These are phyloP conservation scores for Brachylomia viminalis DNA, from an alignment of 2,888 invertebrate species.

Conservation along the genomic window DNA sequence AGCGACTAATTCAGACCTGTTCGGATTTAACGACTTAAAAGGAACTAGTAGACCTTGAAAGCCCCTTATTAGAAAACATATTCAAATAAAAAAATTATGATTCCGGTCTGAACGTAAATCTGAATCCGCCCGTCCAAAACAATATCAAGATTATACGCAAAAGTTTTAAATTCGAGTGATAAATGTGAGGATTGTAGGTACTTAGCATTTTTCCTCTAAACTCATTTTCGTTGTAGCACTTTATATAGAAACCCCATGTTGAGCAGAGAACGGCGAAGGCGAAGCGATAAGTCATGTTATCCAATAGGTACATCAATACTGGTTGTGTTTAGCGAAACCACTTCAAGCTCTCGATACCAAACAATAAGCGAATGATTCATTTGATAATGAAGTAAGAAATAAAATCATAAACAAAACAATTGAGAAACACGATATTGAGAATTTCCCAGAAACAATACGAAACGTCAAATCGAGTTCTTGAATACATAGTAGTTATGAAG, in stretches of 20 bases:
- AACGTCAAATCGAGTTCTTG: slow-evolving; percentile 61
- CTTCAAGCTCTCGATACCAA: slow-evolving; percentile 8
- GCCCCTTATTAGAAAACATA: neutral
- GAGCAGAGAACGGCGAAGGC: neutral
- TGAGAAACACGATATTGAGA: slow-evolving; percentile 21
- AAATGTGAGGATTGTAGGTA: neutral
- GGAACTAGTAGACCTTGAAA: slow-evolving; percentile 21
- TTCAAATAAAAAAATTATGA: neutral
- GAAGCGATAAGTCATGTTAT: slow-evolving; percentile 37
- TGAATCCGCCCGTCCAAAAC: neutral
- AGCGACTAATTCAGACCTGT: slow-evolving; percentile 6
- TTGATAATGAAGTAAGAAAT: slow-evolving; percentile 11
- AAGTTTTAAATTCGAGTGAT: neutral
- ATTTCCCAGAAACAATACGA: slow-evolving; percentile 24
- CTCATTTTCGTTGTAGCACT: slow-evolving; percentile 11
- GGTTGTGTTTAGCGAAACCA: slow-evolving; percentile 16
- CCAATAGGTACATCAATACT: slow-evolving; percentile 1
- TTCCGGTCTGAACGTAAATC: slow-evolving; percentile 6
- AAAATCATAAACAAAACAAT: slow-evolving; percentile 16
- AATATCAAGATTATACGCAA: neutral
- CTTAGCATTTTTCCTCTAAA: neutral
- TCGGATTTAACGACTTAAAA: neutral
- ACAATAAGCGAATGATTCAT: neutral
- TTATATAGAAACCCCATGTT: slow-evolving; percentile 17
- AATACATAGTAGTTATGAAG: slow-evolving; percentile 71